A percentile compares a stretch with the other conserved stretches of the same genome.
These are phyloP conservation scores for Drosophila mercatorum DNA, from an alignment of 2,888 invertebrate species.

Conservation along the genomic window DNA sequence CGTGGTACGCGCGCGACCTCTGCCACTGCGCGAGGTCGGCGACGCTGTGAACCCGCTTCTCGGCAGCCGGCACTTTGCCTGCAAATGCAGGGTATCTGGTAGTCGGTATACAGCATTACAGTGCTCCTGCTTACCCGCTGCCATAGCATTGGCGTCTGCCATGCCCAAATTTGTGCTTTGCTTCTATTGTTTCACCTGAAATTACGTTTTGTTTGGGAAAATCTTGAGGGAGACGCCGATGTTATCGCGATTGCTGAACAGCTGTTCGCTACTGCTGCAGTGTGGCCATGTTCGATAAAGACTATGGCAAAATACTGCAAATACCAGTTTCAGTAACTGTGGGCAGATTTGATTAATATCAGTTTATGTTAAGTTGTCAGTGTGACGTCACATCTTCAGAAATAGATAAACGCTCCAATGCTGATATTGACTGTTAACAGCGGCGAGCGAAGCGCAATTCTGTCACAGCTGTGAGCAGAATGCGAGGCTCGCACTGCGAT, in stretches of 20 bases:
- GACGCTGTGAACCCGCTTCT: slow-evolving; percentile 59
- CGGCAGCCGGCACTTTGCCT: slow-evolving; percentile 57
- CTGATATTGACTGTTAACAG: too few relatives aligned
- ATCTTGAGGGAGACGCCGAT: slow-evolving; percentile 18
- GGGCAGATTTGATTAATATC: background rate
- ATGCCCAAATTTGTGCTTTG: slow-evolving; percentile 28
- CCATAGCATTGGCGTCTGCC: slow-evolving; percentile 57
- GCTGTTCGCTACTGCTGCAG: slow-evolving; percentile 17
- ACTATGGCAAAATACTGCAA: background rate
- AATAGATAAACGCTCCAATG: too few relatives aligned
- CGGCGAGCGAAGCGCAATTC: too few relatives aligned
- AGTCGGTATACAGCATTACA: background rate
- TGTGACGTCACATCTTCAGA: too few relatives aligned
- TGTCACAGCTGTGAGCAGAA: too few relatives aligned
- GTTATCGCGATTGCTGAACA: slow-evolving; percentile 7
- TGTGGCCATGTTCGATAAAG: slow-evolving; percentile 7
- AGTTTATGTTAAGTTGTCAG: too few relatives aligned
- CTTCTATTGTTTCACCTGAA: slow-evolving; percentile 12
- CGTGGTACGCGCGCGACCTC: slow-evolving; percentile 93
- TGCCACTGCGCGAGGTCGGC: slow-evolving; percentile 91
- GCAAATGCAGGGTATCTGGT: background rate
- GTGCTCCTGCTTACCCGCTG: slow-evolving; percentile 37
- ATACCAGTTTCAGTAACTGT: background rate
- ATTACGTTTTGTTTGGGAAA: slow-evolving; percentile 36
- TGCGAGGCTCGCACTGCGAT: background rate